Evolutionary conservation across 2,797 vertebrate genomes (phyloP), one percentile per base, ranked within the genome.

Genomic region (Phrynocephalus guinanensis): DNA sequence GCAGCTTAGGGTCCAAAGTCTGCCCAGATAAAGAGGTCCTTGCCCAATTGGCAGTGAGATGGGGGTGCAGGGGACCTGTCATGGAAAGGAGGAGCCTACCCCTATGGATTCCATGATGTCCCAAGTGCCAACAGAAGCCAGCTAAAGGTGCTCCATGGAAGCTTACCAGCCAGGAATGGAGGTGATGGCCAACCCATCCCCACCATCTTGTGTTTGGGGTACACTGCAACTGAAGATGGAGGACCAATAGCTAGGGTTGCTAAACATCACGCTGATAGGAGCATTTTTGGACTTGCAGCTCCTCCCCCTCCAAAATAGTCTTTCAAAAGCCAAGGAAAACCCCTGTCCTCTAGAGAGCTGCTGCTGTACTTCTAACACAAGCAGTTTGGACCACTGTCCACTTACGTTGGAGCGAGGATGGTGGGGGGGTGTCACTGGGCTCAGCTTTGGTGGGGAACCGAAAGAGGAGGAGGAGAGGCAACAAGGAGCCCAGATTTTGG

Each of bases 371-470:
- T 13, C 52, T 83, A 85, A 88, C 89, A 79, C 86, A 0, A 1
- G 38, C 0, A 73, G 89, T 92, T 91, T 20, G 91, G 93, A 87
- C 90, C 90, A 77, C 80, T 0, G 18, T 91, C 93, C 28, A 28
- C 87, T 68, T 90, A 50, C 0, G 38, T 44, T 5, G 38, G 38
- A 72, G 91, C 83, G 6, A 84, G 90, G 60, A 2, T n/a, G 77
- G n/a, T n/a, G n/a, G n/a, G n/a, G n/a, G n/a, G 60, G 90, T 89
- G n/a, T 63, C 89, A 88, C 2, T 2, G 50, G 79, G 92, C 91
- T 94, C 90, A 85, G 10, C 70, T 48, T 28, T 91, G 93, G 93
- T 71, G 87, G 90, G 93, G 88, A 91, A 15, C 5, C 15, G 22
- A 20, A 2, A 6, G 10, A 92, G 91, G 90, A 94, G 84, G 30